Evolutionary conservation across 2,113 vertebrate species (phyloP), one percentile per base, ranked within the genome.

Genomic region (Vireo altiloquus): DNA sequence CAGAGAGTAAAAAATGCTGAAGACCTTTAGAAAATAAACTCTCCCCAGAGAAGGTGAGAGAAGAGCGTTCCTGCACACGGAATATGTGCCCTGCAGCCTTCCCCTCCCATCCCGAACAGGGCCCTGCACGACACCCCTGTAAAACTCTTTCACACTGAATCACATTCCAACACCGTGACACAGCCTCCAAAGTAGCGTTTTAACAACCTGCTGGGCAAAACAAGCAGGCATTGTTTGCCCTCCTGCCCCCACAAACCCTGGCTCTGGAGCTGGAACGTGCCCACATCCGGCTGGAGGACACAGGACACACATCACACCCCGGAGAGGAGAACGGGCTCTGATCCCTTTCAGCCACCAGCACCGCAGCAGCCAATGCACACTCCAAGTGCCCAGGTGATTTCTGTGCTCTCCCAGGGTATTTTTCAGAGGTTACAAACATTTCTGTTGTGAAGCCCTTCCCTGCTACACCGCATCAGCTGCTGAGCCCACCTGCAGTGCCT

Each of bases 151-250:
- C 60, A 39, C 27, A 63, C 92, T 59, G 71, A 92, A 75, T 77
- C 71, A 64, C 90, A 96, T 96, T 94, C 94, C 93, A 96, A 81
- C 52, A 37, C 30, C 44, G 27, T 92, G 92, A 96, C 93, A 88
- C 88, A 94, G 71, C 63, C 76, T 86, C 82, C 52, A 33, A 11
- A 88, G 82, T 2, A 91, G 79, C 35, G 12, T 77, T 92, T 86
- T 71, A 86, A 89, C 90, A 82, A 89, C 75, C 85, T 83, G 30
- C 64, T 64, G 64, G 76, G 81, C 92, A 83, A 83, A 86, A 92
- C 93, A 91, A 78, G 90, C 50, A 90, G 64, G 71, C 89, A 92
- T 78, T 95, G 94, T 94, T 96, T 93, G 94, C 86, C 78, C 81
- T 30, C 89, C 85, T 81, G 91, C 78, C 52, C 25, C 47, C 23